A percentile compares a stretch with the other conserved stretches of the same genome.
phyloP scores from a whole-genome alignment of 2,797 vertebrate species.

The Pteropus rufus region DNA sequence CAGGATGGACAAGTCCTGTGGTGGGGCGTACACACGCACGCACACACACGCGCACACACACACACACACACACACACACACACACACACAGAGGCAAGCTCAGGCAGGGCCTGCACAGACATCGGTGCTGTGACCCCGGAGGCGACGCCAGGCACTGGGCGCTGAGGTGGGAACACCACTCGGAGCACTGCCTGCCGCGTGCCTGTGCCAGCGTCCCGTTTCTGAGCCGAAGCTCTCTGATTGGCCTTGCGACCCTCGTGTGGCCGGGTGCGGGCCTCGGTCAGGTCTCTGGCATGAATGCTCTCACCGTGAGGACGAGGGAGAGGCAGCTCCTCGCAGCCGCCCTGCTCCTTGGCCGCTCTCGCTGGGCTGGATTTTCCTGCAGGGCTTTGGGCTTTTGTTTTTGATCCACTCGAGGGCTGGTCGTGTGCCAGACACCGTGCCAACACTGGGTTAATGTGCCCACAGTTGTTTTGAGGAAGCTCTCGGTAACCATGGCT shows the following conservation, averaged over 20 bases:
- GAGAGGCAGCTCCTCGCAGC: neutral
- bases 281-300: accelerated
- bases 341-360: neutral
- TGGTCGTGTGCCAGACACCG: conserved; percentile 60
- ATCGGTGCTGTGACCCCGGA: neutral
- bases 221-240: neutral
- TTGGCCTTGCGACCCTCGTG: neutral
- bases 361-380: conserved; percentile 63
- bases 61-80: neutral
- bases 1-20: conserved; percentile 19
- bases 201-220: neutral
- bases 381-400: conserved; percentile 53
- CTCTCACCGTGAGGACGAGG: neutral
- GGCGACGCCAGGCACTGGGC: neutral
- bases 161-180: too few relatives aligned
- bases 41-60: neutral
- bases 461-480: conserved; percentile 24
- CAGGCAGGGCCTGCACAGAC: neutral
- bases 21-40: neutral
- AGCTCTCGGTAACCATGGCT: conserved; percentile 26
- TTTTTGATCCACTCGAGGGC: conserved; percentile 35
- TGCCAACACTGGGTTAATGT: neutral
- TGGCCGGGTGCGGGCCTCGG: neutral
- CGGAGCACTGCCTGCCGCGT: accelerated
- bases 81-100: neutral